Conservation (phyloP, 2,113 vertebrate genomes). For the Astur gentilis region DNA sequence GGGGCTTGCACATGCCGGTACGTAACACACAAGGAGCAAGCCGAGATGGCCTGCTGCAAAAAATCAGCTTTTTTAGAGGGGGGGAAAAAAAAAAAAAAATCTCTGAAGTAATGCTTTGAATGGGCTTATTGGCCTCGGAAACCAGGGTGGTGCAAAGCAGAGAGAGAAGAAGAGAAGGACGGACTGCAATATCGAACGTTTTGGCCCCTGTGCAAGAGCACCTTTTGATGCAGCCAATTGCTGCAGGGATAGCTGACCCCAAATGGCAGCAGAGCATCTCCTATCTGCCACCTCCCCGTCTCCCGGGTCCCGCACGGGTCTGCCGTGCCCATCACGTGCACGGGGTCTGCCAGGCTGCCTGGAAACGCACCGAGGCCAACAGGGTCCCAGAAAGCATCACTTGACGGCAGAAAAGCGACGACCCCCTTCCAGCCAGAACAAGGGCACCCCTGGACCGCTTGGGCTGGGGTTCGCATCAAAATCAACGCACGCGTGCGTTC, state of each 20-base stretch:
- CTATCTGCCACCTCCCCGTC: background rate
- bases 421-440: background rate
- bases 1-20: constrained; percentile 13
- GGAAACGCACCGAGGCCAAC: background rate
- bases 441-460: background rate
- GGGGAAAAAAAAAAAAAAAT: background rate
- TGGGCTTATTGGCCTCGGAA: background rate
- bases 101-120: background rate
- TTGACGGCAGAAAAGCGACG: background rate
- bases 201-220: background rate
- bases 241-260: background rate
- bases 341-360: background rate
- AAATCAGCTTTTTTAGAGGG: background rate
- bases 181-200: fast-evolving
- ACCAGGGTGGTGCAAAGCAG: background rate
- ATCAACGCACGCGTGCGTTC: background rate
- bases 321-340: background rate
- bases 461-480: background rate
- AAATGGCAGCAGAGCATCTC: background rate
- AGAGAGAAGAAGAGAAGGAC: background rate
- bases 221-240: fast-evolving
- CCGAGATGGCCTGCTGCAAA: background rate
- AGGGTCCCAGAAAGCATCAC: background rate
- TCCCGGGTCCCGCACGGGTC: no score
- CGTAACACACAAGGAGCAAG: background rate